Conservation (phyloP, 2,113 vertebrate genomes). For the Carettochelys insculpta region DNA sequence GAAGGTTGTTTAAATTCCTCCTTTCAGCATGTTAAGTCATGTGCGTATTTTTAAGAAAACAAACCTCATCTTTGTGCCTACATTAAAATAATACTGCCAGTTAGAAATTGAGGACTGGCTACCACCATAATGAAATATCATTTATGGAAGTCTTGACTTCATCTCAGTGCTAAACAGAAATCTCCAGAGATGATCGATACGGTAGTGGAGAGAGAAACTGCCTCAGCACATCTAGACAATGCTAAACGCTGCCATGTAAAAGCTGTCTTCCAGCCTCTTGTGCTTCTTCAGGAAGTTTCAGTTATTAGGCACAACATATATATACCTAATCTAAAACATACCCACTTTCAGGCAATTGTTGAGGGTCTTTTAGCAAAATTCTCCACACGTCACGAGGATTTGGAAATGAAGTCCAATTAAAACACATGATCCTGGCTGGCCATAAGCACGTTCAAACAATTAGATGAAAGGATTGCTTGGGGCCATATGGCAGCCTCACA, state of each 20-base stretch:
- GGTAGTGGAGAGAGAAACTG: not conserved
- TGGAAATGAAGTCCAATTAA: not conserved
- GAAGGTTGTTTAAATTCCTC: not conserved
- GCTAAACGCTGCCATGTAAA: not conserved
- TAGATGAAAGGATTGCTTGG: not conserved
- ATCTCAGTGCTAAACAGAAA: not conserved
- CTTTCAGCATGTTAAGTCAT: not conserved
- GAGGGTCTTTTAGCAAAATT: no score
- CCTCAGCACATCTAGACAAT: not conserved
- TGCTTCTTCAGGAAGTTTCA: not conserved
- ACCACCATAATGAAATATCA: not conserved
- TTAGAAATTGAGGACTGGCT: not conserved
- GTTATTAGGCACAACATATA: not conserved
- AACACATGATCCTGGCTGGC: not conserved
- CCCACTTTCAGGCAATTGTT: not conserved
- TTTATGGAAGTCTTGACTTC: not conserved
- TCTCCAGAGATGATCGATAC: not conserved
- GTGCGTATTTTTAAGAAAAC: not conserved
- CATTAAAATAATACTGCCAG: no score
- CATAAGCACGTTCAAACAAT: not conserved
- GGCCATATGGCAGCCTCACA: not conserved
- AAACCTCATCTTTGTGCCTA: not conserved
- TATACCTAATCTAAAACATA: not conserved
- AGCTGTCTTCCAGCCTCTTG: not conserved
- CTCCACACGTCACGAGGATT: not conserved